These are phyloP conservation scores for Cynocephalus volans DNA, from an alignment of 2,113 vertebrate species.

Conservation along the genomic window DNA sequence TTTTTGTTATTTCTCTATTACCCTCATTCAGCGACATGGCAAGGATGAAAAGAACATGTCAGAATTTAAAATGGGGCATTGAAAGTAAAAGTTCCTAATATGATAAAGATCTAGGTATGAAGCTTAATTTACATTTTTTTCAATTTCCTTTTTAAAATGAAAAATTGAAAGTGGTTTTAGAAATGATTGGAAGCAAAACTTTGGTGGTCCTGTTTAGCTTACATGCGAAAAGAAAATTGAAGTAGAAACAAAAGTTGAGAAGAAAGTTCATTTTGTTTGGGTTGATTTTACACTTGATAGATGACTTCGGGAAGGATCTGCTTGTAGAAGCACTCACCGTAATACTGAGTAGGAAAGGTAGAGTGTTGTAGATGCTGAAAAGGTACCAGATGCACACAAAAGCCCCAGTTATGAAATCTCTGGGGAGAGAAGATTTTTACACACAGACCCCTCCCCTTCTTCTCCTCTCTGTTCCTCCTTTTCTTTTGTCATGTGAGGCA, in stretches of 20 bases:
- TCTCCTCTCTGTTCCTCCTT: background rate
- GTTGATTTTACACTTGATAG: background rate
- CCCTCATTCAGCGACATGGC: background rate
- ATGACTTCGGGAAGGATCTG: background rate
- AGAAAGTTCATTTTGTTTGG: background rate
- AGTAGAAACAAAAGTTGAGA: slow-evolving; percentile 10
- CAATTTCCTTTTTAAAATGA: slow-evolving; percentile 51
- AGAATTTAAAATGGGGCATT: background rate
- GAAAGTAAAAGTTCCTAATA: slow-evolving; percentile 36
- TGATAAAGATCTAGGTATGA: background rate
- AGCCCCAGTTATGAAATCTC: background rate
- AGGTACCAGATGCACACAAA: background rate
- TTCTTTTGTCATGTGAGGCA: background rate
- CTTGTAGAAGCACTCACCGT: background rate
- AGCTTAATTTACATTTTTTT: background rate
- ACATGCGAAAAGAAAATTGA: background rate
- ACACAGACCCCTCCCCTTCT: background rate
- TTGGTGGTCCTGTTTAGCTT: slow-evolving; percentile 18
- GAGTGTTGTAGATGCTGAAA: background rate
- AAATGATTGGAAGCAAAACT: slow-evolving; percentile 37
- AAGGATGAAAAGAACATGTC: background rate
- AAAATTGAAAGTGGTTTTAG: slow-evolving; percentile 49
- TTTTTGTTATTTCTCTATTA: slow-evolving; percentile 22
- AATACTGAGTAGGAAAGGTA: background rate
- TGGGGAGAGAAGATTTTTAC: background rate